Evolutionary conservation across 2,113 vertebrate genomes (phyloP), one percentile per base, ranked within the genome.

Genomic region (Hypomesus transpacificus): DNA sequence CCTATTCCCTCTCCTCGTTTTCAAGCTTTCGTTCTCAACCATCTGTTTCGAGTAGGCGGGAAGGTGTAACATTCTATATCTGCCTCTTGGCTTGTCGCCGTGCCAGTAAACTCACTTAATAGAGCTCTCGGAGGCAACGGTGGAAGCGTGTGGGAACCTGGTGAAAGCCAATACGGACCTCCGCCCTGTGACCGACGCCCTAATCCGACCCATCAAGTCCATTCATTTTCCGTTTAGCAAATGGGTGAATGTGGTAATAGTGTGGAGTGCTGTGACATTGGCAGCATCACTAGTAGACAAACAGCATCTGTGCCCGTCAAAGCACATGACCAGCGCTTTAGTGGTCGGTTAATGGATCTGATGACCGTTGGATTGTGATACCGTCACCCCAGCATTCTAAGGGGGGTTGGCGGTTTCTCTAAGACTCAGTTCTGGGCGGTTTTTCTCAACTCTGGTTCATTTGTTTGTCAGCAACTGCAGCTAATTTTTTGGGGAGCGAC

Each of bases 1-100:
- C 20, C 16, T 31, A 63, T 63, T 63, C 26, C 17, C 1, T n/a
- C 31, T 63, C 18, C 61, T 57, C 52, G 52, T 67, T 74, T 65
- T 21, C 24, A 22, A 21, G n/a, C 62, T 46, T 6, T 56, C 24
- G 14, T 68, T 68, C 18, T 24, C 7, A 3, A 22, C 22, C 58
- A 31, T n/a, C 9, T 52, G 21, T 52, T 22, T 31, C 31, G 39
- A 17, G n/a, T 21, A 21, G 73, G 20, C 2, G 18, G 14, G 31
- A n/a, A 58, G 21, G 13, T 56, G 63, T 56, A 28, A 39, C 26
- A 16, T 7, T 63, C 17, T 63, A 34, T 63, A 31, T 63, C n/a
- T 34, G 18, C 16, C 61, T 28, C 18, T 56, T 9, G 14, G 14
- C 53, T 63, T n/a, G n/a, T 63, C 61, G 7, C 13, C 4, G 17